These are phyloP conservation scores for Octodon degus DNA, from an alignment of 2,113 vertebrate species.

Conservation along the genomic window DNA sequence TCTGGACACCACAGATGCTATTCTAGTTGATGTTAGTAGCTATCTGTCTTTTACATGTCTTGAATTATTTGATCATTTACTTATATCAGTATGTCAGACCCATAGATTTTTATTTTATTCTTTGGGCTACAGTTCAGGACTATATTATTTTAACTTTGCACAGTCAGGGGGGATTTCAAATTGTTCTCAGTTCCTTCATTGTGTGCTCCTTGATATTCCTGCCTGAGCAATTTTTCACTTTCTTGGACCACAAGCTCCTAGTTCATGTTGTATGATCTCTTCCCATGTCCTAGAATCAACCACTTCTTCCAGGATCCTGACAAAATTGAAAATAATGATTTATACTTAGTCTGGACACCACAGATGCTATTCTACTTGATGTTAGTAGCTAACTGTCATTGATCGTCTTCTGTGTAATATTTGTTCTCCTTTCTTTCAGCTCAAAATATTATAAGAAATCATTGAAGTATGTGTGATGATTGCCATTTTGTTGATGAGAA, in stretches of 20 bases:
- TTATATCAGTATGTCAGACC: not conserved
- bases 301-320: not conserved
- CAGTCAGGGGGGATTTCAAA: not conserved
- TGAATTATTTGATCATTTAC: not conserved
- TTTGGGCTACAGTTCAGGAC: not conserved
- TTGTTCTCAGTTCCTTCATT: not conserved
- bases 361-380: not conserved
- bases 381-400: not conserved
- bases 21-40: not conserved
- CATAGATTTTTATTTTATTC: not conserved
- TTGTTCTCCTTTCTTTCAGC: not conserved
- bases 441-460: not conserved
- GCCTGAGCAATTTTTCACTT: not conserved
- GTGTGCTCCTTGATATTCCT: not conserved
- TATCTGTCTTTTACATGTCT: not conserved
- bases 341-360: not conserved
- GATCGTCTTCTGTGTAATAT: not conserved
- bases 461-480: not conserved
- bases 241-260: not conserved
- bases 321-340: not conserved
- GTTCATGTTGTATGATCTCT: not conserved
- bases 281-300: not conserved
- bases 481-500: not conserved
- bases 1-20: not conserved
- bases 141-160: not conserved